Base-by-base conservation (phyloP, 1,140 invertebrate species). In the Heliconius congener region DNA sequence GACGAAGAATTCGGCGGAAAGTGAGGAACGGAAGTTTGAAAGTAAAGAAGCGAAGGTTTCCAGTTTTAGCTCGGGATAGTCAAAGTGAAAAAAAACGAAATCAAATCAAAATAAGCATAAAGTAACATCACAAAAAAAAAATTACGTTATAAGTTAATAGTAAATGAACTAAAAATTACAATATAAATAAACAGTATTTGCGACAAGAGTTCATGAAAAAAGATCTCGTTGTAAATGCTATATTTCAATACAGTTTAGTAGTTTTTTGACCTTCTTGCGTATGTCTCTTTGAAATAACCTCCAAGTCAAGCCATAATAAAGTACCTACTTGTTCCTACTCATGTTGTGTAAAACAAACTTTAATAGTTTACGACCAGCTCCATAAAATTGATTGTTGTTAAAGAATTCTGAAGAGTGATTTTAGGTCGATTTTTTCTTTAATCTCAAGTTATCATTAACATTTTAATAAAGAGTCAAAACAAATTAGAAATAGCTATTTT, bases 201-300 rank as follows among this genome's bases (percentile, higher is more conserved):
- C 23, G n/a, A 60, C 57, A 60, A 60, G 3, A 23, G 8, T n/a
- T 60, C 52, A 27, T 8, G 57, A 60, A 60, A 27, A 60, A 3
- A 60, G 3, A n/a, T 8, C n/a, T 60, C 9, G 57, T 27, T 23
- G 27, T 23, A 60, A 60, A 11, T 13, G 23, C 60, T 66, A 66
- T 66, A 30, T 30, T 66, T 66, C 3, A 66, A 30, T 16, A 66
- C 23, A 30, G 9, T 66, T 66, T 16, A 66, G 60, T 6, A 66
- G 60, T 66, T 66, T 66, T 27, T 30, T 66, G 60, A 66, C 23
- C 57, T 27, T 16, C 57, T 1, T 66, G 57, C 23, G 57, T 23
- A 66, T 66, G 57, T 66, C n/a, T 66, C 57, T 66, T 66, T 30
- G 23, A 66, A 66, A 30, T 27, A 66, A 66, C 23, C 23, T 66